Evolutionary conservation across 2,797 vertebrate genomes (phyloP).

Genomic region (Capromys pilorides): DNA sequence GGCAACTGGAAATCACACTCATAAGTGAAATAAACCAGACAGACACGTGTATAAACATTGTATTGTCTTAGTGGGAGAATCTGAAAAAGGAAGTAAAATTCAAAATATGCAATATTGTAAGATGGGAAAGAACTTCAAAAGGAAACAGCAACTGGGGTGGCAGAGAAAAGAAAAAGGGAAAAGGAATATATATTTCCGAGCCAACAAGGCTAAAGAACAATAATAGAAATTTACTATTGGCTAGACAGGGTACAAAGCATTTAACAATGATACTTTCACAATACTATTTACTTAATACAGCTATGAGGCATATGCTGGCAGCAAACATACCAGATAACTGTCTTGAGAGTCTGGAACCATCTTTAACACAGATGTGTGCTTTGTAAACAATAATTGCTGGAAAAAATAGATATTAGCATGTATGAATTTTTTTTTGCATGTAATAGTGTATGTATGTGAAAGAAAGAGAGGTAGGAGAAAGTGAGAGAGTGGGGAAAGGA

Average conservation of each 20-base stretch:
- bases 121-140: too few relatives aligned
- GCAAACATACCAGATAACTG: not conserved
- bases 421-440: not conserved
- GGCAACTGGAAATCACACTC: too few relatives aligned
- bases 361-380: slow-evolving; percentile 14
- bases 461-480: too few relatives aligned
- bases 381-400: slow-evolving; percentile 21
- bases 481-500: not conserved
- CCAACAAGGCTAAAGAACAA: too few relatives aligned
- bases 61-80: too few relatives aligned
- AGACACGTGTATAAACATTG: too few relatives aligned
- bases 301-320: not conserved
- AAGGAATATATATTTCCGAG: too few relatives aligned
- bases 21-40: too few relatives aligned
- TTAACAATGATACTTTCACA: not conserved
- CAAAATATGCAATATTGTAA: too few relatives aligned
- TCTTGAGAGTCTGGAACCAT: not conserved
- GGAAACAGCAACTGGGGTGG: too few relatives aligned
- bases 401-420: not conserved
- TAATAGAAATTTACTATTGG: not conserved
- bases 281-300: not conserved
- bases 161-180: too few relatives aligned
- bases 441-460: not conserved
- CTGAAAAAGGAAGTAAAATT: too few relatives aligned
- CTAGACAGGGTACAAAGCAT: not conserved